A percentile compares a stretch with the other conserved stretches of the same genome.
Conservation (phyloP, 1,140 invertebrate species). For the Scaptomyza pallida region DNA sequence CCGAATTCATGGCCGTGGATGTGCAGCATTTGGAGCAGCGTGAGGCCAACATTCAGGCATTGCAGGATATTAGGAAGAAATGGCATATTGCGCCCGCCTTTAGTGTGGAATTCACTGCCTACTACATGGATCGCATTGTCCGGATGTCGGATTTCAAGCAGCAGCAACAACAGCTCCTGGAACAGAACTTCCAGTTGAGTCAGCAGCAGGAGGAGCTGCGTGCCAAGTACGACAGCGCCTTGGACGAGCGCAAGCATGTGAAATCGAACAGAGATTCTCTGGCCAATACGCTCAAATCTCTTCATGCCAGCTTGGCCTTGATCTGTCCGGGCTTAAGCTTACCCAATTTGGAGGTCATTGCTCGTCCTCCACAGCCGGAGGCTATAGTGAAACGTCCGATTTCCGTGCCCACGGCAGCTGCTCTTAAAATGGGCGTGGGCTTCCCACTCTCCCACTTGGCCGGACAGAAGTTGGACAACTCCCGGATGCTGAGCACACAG, state of each 20-base stretch:
- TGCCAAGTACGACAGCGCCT: conserved; percentile 90
- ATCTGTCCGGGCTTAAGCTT: conserved; percentile 86
- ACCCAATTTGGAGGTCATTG: conserved; percentile 85
- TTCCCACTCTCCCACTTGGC: conserved; percentile 89
- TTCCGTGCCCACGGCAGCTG: conserved; percentile 90
- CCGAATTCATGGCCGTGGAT: conserved; percentile 95
- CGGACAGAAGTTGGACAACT: conserved; percentile 84
- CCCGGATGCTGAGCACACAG: conserved; percentile 85
- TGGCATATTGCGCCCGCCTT: conserved; percentile 97
- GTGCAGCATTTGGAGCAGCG: conserved; percentile 90
- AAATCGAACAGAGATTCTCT: conserved; percentile 53
- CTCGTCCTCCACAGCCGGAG: conserved; percentile 62
- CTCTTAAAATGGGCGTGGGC: conserved; percentile 92
- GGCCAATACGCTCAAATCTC: conserved; percentile 18
- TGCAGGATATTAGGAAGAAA: conserved; percentile 94
- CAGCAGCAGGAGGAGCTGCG: conserved; percentile 90
- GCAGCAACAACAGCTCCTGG: conserved; percentile 89
- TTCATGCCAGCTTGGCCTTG: conserved; percentile 35
- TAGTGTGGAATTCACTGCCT: conserved; percentile 96
- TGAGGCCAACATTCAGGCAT: conserved; percentile 90
- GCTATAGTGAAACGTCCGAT: conserved; percentile 84
- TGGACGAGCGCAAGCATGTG: conserved; percentile 64
- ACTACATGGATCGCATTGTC: conserved; percentile 94
- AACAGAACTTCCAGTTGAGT: conserved; percentile 89
- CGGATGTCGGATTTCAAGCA: conserved; percentile 91